Percentiles rank a stretch among this genome's conserved stretches.
Conservation (phyloP, 1,140 invertebrate species). For the Drosophila littoralis region DNA sequence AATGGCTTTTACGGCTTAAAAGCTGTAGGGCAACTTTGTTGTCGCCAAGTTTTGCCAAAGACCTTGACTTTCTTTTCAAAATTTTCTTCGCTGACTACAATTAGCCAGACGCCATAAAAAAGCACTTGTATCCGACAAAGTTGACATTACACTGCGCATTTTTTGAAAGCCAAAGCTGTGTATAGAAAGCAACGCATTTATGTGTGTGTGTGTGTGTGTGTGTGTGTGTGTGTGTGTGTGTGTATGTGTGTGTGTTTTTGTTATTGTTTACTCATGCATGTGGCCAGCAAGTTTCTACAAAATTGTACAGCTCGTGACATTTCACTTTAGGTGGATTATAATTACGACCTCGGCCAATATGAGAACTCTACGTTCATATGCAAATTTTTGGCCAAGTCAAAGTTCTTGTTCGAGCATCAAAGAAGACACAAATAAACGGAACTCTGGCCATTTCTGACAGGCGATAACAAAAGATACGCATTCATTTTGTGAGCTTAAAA, state of each 20-base stretch:
- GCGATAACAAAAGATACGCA: constrained; percentile 43
- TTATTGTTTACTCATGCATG: constrained; percentile 63
- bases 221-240: not conserved
- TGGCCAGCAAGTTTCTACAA: constrained; percentile 42
- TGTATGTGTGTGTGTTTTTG: constrained; percentile 21
- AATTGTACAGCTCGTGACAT: constrained; percentile 35
- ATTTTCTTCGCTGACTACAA: constrained; percentile 59
- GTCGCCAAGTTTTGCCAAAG: constrained; percentile 53
- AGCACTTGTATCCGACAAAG: constrained; percentile 45
- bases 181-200: constrained; percentile 62
- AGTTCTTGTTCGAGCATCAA: constrained; percentile 24
- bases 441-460: constrained; percentile 33
- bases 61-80: constrained; percentile 77
- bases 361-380: constrained; percentile 48
- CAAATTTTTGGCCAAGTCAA: constrained; percentile 45
- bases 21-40: constrained; percentile 56
- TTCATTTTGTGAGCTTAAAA: constrained; percentile 42
- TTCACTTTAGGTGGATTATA: constrained; percentile 50
- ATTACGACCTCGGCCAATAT: constrained; percentile 36
- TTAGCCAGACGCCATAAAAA: constrained; percentile 62
- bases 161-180: constrained; percentile 70
- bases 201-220: constrained; percentile 10
- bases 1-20: constrained; percentile 37
- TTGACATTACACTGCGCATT: constrained; percentile 56
- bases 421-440: constrained; percentile 33